Evolutionary conservation across 1,140 invertebrate species (phyloP), one percentile per base, ranked within the genome.

Genomic region (Hylaeus volcanicus): DNA sequence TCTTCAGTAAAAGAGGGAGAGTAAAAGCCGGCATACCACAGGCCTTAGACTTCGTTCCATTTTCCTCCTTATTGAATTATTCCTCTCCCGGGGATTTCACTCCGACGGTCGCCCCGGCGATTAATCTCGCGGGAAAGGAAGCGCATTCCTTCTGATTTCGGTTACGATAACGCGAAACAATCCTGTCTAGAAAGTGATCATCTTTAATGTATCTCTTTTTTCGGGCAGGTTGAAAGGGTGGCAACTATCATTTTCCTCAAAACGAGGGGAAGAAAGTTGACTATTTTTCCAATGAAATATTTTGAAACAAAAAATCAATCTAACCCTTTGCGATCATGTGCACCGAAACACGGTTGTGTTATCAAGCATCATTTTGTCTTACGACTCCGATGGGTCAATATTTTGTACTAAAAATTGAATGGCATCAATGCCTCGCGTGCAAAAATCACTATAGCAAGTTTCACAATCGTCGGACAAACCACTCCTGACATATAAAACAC

Each of bases 121-220:
- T 79, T 80, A 80, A 80, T 75, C 72, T 80, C 63, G 79, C 79
- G 79, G 63, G 72, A 75, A 66, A 75, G 48, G 45, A 68, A 80
- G 53, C 51, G 68, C 48, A 39, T 69, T 78, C 65, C n/a, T 15
- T 41, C 26, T 26, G 64, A 51, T 84, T 70, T 64, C 64, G 41
- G 48, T 68, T 45, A 45, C 56, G 74, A 73, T 71, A 84, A n/a
- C 26, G 37, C 37, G 55, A 60, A 41, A 70, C 53, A 72, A 39
- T 79, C 64, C 63, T 26, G 37, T 12, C 37, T 58, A 61, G 77
- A 79, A 74, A 74, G 51, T 12, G 37, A 73, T 73, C 60, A 26
- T 55, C 14, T 45, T 63, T 14, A 63, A 64, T 3, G 43, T 8
- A 4, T 48, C 15, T 12, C 37, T 15, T 12, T 43, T 64, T 64